Conservation (phyloP, 2,113 vertebrate species). For the Chlamydotis undulata region DNA sequence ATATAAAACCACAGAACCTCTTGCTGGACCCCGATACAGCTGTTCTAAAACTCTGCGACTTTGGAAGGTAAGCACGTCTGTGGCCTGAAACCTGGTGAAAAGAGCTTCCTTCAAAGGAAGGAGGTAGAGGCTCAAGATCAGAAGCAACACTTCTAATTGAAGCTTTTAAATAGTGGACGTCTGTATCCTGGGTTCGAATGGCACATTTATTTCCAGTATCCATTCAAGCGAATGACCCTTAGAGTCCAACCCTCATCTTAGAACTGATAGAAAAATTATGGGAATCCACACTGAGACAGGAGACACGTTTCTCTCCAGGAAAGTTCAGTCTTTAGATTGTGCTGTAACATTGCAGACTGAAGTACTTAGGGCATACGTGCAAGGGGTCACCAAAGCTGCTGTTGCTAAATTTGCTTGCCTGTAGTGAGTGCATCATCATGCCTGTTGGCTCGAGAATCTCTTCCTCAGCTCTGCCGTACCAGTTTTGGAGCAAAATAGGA, state of each 20-base stretch:
- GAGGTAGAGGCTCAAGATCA: not conserved
- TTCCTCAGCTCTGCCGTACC: not conserved
- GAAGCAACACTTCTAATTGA: not conserved
- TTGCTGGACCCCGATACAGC: slow-evolving; percentile 99
- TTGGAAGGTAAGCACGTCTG: slow-evolving; percentile 87
- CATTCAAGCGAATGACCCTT: not conserved
- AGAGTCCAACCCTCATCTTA: not conserved
- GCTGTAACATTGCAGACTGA: not conserved
- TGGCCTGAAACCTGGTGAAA: not conserved
- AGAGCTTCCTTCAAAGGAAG: not conserved
- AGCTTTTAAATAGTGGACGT: not conserved
- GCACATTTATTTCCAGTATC: not conserved
- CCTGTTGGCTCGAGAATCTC: not conserved
- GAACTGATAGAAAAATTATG: not conserved
- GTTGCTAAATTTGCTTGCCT: not conserved
- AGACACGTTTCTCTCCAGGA: not conserved
- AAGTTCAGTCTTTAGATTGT: not conserved
- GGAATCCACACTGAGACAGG: not conserved
- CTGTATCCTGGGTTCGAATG: not conserved
- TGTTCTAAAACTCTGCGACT: slow-evolving; percentile 98
- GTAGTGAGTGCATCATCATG: not conserved
- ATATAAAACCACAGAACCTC: slow-evolving; percentile 99
- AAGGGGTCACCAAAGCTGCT: not conserved
- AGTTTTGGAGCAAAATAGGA: not conserved
- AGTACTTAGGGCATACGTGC: not conserved